Evolutionary conservation across 1,140 invertebrate species (phyloP).

Genomic region (Luehdorfia chinensis): DNA sequence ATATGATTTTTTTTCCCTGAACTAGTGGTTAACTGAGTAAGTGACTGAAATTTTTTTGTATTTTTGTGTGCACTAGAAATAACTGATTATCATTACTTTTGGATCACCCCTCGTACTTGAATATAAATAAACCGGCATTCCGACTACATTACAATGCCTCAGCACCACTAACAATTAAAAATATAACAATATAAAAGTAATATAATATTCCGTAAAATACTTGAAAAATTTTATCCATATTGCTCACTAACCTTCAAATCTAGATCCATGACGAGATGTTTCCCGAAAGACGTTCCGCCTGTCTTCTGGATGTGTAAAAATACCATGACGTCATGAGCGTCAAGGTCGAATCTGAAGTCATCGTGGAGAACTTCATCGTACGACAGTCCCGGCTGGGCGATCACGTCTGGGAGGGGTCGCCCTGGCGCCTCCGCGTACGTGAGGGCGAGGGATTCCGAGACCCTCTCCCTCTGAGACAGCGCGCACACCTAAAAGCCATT

Average conservation of each 20-base stretch:
- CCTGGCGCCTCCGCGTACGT: slow-evolving; percentile 78
- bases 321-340: slow-evolving; percentile 96
- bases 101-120: too few relatives aligned
- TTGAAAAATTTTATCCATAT: too few relatives aligned
- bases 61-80: too few relatives aligned
- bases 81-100: too few relatives aligned
- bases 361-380: slow-evolving; percentile 92
- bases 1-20: too few relatives aligned
- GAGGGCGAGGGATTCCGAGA: slow-evolving; percentile 58
- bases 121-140: background rate
- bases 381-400: slow-evolving; percentile 79
- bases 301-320: slow-evolving; percentile 98
- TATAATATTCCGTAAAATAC: too few relatives aligned
- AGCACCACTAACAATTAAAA: too few relatives aligned
- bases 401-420: slow-evolving; percentile 75
- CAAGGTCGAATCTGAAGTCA: slow-evolving; percentile 92
- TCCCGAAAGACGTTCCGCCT: slow-evolving; percentile 94
- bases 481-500: slow-evolving; percentile 84
- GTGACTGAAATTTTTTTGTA: too few relatives aligned
- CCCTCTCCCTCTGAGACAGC: slow-evolving; percentile 80
- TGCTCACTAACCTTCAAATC: slow-evolving; percentile 82
- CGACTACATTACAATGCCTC: too few relatives aligned
- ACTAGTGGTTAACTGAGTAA: too few relatives aligned
- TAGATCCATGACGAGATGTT: slow-evolving; percentile 95
- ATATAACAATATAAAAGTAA: too few relatives aligned